Percentiles rank a stretch among this genome's conserved stretches.
Conservation (phyloP, 2,113 vertebrate species). For the Sylvia atricapilla region DNA sequence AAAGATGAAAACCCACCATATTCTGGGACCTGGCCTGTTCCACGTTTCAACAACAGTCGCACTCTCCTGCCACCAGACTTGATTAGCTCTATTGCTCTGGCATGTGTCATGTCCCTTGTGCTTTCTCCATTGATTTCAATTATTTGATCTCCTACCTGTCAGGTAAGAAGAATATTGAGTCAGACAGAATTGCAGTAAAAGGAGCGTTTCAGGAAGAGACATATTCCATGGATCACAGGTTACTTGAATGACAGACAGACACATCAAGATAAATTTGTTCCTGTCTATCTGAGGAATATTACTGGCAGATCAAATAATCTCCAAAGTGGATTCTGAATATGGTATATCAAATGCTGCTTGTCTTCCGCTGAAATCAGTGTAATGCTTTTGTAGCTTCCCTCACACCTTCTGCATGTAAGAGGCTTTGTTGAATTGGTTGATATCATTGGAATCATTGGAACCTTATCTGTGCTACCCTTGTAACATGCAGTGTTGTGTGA, state of each 20-base stretch:
- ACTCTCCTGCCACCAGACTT: conserved; percentile 93
- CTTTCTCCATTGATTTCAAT: conserved; percentile 99
- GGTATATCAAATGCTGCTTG: background rate
- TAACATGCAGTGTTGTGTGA: background rate
- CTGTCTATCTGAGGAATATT: conserved; percentile 43
- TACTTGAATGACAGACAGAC: conserved; percentile 38
- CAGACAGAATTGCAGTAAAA: conserved; percentile 49
- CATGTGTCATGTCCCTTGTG: conserved; percentile 96
- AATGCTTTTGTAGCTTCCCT: background rate
- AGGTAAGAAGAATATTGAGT: conserved; percentile 58
- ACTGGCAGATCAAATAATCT: conserved; percentile 47
- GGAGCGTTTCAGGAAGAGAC: conserved; percentile 39
- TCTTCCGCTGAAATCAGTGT: background rate
- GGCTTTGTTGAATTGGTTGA: background rate
- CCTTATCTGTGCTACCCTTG: background rate
- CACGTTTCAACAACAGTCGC: conserved; percentile 91
- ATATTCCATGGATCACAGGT: conserved; percentile 39
- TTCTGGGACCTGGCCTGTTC: conserved; percentile 95
- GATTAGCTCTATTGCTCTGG: conserved; percentile 96
- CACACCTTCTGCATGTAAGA: background rate
- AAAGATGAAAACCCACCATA: conserved; percentile 84
- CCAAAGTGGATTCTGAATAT: conserved; percentile 21
- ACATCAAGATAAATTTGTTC: conserved; percentile 59
- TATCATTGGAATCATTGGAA: background rate
- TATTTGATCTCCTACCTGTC: conserved; percentile 98